Evolutionary conservation across 2,797 vertebrate genomes (phyloP).

Genomic region (Danionella dracula): DNA sequence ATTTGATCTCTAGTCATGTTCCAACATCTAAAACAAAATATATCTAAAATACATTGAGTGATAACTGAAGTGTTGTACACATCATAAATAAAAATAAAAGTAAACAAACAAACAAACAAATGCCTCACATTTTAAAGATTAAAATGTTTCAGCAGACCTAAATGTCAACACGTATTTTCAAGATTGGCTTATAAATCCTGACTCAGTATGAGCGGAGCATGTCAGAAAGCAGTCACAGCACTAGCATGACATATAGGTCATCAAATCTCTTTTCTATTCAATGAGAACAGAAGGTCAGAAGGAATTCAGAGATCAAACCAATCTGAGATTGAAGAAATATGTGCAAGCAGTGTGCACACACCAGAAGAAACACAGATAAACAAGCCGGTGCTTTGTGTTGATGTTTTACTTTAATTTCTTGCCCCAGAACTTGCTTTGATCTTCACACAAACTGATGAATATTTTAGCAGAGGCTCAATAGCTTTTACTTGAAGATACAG

Average conservation of each 20-base stretch:
- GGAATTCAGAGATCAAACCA: not conserved
- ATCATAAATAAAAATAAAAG: no score
- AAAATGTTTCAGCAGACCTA: not conserved
- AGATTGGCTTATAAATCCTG: not conserved
- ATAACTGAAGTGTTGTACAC: no score
- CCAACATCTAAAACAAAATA: no score
- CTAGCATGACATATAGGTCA: constrained; percentile 11
- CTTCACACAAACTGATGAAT: constrained; percentile 32
- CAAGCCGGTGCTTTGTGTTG: not conserved
- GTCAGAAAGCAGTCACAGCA: not conserved
- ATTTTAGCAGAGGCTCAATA: constrained; percentile 36
- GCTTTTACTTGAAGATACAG: constrained; percentile 22
- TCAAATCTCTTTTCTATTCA: constrained; percentile 7
- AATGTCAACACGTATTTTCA: constrained; percentile 1
- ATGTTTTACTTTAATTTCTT: constrained; percentile 23
- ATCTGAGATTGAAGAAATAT: not conserved
- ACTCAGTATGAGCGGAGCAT: not conserved
- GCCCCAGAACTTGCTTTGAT: constrained; percentile 33
- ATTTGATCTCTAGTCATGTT: no score
- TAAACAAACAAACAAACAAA: no score
- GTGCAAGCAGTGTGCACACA: not conserved
- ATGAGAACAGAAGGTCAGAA: constrained; percentile 21
- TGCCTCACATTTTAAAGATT: not conserved
- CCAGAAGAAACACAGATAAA: not conserved
- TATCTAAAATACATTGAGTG: no score